Conservation (phyloP, 2,888 invertebrate species). For the Heliconius aoede region DNA sequence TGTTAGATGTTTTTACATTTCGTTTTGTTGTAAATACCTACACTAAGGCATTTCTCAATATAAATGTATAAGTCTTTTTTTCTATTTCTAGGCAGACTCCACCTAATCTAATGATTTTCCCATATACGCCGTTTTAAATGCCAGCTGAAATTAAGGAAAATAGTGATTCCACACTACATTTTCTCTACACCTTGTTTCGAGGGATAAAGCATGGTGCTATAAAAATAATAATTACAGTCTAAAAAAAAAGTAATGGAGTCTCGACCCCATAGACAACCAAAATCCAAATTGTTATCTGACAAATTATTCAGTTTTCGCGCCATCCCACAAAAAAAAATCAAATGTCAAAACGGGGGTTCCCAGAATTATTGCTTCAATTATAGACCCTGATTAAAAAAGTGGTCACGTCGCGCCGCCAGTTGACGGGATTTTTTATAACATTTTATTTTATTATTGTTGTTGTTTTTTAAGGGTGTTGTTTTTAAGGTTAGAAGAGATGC, state of each 20-base stretch:
- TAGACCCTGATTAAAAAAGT: slow-evolving; percentile 78
- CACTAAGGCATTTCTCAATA: no score
- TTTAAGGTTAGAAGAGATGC: slow-evolving; percentile 56
- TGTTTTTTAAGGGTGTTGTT: slow-evolving; percentile 53
- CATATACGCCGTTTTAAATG: no score
- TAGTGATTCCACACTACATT: not conserved
- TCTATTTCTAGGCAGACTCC: no score
- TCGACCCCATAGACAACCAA: slow-evolving; percentile 59
- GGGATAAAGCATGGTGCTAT: not conserved
- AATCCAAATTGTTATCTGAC: slow-evolving; percentile 66
- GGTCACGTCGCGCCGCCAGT: slow-evolving; percentile 71
- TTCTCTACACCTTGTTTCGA: not conserved
- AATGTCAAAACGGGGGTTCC: slow-evolving; percentile 81
- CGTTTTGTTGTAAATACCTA: no score
- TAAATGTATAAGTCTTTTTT: no score
- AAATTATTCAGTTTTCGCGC: slow-evolving; percentile 72
- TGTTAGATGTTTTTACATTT: not conserved
- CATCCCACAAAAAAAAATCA: slow-evolving; percentile 60
- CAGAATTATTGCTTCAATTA: slow-evolving; percentile 82
- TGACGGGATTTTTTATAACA: slow-evolving; percentile 59
- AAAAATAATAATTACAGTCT: slow-evolving; percentile 15
- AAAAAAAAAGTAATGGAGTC: slow-evolving; percentile 56
- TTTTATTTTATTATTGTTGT: slow-evolving; percentile 55
- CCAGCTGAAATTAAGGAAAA: no score
- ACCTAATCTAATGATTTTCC: no score